Conservation (phyloP, 64 coral and sea anemone genomes). For the Orbicella faveolata region DNA sequence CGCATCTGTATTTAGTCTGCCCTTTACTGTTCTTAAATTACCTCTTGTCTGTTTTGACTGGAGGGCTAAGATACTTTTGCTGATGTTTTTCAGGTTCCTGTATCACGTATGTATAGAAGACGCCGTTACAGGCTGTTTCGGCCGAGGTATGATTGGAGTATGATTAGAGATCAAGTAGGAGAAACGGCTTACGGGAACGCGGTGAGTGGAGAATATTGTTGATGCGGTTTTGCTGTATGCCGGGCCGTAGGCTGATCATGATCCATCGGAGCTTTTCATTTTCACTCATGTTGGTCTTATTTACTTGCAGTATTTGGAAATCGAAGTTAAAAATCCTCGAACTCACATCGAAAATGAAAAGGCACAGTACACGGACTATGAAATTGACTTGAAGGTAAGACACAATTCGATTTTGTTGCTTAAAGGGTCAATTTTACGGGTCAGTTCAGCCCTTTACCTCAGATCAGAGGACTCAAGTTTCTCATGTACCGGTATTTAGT, state of each 20-base stretch:
- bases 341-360: constrained; percentile 83
- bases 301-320: constrained; percentile 75
- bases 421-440: too few species aligned
- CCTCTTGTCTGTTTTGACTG: neutral
- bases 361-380: constrained; percentile 87
- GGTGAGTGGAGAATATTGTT: constrained; percentile 37
- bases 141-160: constrained; percentile 31
- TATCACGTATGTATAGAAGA: constrained; percentile 23
- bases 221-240: neutral
- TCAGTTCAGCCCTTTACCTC: too few species aligned
- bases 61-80: neutral
- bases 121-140: constrained; percentile 17
- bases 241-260: too few species aligned
- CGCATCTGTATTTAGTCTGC: neutral
- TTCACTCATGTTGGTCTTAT: neutral
- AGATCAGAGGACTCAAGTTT: too few species aligned
- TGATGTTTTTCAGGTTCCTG: constrained; percentile 24
- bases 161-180: constrained; percentile 78
- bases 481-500: too few species aligned
- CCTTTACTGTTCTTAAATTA: neutral
- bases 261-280: neutral
- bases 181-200: constrained; percentile 55
- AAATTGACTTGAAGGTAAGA: constrained; percentile 83
- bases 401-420: too few species aligned
- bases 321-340: constrained; percentile 88